Evolutionary conservation across 1,140 invertebrate genomes (phyloP).

Genomic region (Atopsyche davidsoni): DNA sequence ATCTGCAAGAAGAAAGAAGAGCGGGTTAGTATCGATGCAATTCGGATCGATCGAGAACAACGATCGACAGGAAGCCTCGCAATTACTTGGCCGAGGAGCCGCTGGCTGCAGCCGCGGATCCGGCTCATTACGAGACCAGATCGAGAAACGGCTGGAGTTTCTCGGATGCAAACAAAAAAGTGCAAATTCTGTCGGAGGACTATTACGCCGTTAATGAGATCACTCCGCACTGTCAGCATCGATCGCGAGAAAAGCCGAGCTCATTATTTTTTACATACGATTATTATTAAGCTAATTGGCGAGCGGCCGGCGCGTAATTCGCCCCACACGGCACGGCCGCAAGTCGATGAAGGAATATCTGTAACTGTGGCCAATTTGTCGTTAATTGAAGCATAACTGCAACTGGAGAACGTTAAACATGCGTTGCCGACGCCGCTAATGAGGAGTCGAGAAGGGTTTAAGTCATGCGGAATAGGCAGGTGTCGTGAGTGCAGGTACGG

Average conservation of each 20-base stretch:
- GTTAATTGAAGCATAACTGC: constrained; percentile 30
- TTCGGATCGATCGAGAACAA: too few species aligned
- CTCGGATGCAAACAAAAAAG: too few species aligned
- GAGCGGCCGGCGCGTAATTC: constrained; percentile 15
- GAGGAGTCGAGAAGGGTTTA: constrained; percentile 12
- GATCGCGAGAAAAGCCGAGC: constrained; percentile 3
- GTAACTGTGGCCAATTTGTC: constrained; percentile 30
- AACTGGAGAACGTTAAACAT: constrained; percentile 24
- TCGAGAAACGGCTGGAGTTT: too few species aligned
- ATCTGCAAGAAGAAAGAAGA: constrained; percentile 20
- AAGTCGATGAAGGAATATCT: constrained; percentile 21
- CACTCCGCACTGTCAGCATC: too few species aligned
- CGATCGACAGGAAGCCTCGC: too few species aligned
- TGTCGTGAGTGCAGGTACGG: too few species aligned
- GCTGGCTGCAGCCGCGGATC: too few species aligned
- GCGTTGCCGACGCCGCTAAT: constrained; percentile 21
- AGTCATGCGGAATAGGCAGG: constrained; percentile 7
- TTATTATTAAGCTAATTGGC: constrained; percentile 29
- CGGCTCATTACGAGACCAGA: too few species aligned
- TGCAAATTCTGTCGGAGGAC: too few species aligned
- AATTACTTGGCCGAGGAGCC: too few species aligned
- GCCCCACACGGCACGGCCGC: constrained; percentile 12
- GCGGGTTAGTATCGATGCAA: too few species aligned
- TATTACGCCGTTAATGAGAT: too few species aligned
- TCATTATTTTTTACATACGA: constrained; percentile 25